Percentiles rank a stretch among this genome's conserved stretches.
These are phyloP conservation scores for Clinocottus analis DNA, from an alignment of 2,113 vertebrate genomes.

Conservation along the genomic window DNA sequence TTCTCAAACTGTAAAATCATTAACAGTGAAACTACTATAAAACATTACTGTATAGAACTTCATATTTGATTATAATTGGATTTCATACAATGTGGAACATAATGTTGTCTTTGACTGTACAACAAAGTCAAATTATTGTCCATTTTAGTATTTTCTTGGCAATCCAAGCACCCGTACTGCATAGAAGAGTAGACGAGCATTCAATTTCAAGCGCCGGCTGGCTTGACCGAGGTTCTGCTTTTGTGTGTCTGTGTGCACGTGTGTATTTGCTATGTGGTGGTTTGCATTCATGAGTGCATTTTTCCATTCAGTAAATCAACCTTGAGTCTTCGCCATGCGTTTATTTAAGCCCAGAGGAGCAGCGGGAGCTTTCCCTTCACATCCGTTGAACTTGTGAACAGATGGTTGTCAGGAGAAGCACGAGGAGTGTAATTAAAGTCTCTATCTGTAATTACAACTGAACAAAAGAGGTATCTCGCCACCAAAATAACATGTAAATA, in stretches of 20 bases:
- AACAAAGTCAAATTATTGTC: too few species aligned
- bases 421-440: constrained; percentile 7
- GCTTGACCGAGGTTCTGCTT: background rate
- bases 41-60: too few species aligned
- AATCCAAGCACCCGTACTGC: too few species aligned
- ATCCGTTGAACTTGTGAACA: constrained; percentile 15
- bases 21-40: too few species aligned
- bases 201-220: too few species aligned
- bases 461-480: background rate
- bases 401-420: constrained; percentile 26
- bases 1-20: too few species aligned
- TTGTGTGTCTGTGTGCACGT: background rate
- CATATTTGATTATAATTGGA: too few species aligned
- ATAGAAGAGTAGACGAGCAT: too few species aligned
- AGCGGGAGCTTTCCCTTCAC: constrained; percentile 1
- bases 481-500: background rate
- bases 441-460: background rate
- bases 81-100: too few species aligned
- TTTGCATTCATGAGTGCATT: background rate
- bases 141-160: too few species aligned
- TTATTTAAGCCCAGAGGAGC: background rate
- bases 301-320: constrained; percentile 12
- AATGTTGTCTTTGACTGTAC: too few species aligned
- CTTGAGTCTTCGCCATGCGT: background rate
- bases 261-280: constrained; percentile 1